Evolutionary conservation across 1,140 invertebrate species (phyloP).

Genomic region (Paralvinella palmiformis): DNA sequence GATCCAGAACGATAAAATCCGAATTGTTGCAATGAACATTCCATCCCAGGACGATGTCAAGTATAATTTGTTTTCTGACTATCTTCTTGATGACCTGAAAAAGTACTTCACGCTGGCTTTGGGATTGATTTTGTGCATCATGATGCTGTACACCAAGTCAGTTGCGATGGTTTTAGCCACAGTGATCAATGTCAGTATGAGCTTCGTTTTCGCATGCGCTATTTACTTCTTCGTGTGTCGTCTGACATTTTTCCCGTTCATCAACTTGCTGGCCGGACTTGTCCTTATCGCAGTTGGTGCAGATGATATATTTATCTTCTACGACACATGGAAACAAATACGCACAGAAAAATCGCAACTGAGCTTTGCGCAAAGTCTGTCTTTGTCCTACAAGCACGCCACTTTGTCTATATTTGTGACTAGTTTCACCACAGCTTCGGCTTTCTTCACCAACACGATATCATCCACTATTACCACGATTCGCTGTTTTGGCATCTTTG

Average conservation of each 20-base stretch:
- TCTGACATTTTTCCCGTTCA: conserved; percentile 16
- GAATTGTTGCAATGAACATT: too few species aligned
- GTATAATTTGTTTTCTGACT: background rate
- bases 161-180: conserved; percentile 11
- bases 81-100: conserved; percentile 11
- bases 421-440: conserved; percentile 83
- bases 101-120: conserved; percentile 5
- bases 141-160: conserved; percentile 11
- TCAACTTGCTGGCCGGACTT: conserved; percentile 14
- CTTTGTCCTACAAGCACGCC: conserved; percentile 72
- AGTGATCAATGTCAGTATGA: conserved; percentile 7
- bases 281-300: conserved; percentile 18
- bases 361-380: conserved; percentile 30
- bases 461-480: conserved; percentile 90
- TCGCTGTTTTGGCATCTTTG: conserved; percentile 91
- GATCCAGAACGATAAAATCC: too few species aligned
- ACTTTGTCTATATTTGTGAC: conserved; percentile 84
- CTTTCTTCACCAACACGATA: conserved; percentile 84
- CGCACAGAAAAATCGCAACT: background rate
- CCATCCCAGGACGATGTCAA: too few species aligned
- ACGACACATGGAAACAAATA: conserved; percentile 13
- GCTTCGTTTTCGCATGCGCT: conserved; percentile 11
- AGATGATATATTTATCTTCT: conserved; percentile 20
- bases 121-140: background rate
- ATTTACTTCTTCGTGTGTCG: conserved; percentile 12